Conservation (phyloP, 2,888 invertebrate genomes). For the Drosophila nr. fundita region DNA sequence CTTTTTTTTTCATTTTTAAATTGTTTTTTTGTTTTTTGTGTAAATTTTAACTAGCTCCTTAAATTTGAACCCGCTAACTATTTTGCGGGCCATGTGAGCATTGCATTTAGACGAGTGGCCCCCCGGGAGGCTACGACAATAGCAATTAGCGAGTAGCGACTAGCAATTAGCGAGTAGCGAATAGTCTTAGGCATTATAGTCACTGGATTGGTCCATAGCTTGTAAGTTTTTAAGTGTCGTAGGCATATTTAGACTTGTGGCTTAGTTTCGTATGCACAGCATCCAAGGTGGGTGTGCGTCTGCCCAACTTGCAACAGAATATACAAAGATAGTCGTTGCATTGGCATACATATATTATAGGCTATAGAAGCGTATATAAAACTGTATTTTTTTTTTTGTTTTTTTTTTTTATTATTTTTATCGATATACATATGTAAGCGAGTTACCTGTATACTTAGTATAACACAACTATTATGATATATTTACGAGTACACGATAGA, state of each 20-base stretch:
- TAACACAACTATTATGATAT: slow-evolving; percentile 32
- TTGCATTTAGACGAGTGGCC: slow-evolving; percentile 51
- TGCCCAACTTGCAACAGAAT: slow-evolving; percentile 21
- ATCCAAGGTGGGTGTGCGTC: slow-evolving; percentile 16
- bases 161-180: slow-evolving; percentile 15
- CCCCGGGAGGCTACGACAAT: slow-evolving; percentile 21
- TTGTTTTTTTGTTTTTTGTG: slow-evolving; percentile 4
- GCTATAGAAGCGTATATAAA: slow-evolving; percentile 1
- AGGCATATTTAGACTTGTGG: slow-evolving; percentile 20
- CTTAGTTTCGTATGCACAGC: slow-evolving; percentile 11
- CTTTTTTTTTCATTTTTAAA: slow-evolving; percentile 4
- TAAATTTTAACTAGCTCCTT: slow-evolving; percentile 1
- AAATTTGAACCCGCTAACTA: background rate
- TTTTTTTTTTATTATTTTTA: slow-evolving; percentile 43
- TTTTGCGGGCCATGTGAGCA: slow-evolving; percentile 20
- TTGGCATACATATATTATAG: slow-evolving; percentile 12
- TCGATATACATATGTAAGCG: slow-evolving; percentile 39
- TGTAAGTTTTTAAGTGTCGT: slow-evolving; percentile 51
- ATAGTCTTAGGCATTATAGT: slow-evolving; percentile 46
- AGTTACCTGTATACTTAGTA: slow-evolving; percentile 40
- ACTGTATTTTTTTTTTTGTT: background rate
- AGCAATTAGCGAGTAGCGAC: slow-evolving; percentile 24
- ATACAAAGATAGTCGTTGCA: background rate
- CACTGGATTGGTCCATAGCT: slow-evolving; percentile 65
- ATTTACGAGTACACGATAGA: slow-evolving; percentile 5